These are phyloP conservation scores for Phortica okadai DNA, from an alignment of 2,888 invertebrate genomes.

Conservation along the genomic window DNA sequence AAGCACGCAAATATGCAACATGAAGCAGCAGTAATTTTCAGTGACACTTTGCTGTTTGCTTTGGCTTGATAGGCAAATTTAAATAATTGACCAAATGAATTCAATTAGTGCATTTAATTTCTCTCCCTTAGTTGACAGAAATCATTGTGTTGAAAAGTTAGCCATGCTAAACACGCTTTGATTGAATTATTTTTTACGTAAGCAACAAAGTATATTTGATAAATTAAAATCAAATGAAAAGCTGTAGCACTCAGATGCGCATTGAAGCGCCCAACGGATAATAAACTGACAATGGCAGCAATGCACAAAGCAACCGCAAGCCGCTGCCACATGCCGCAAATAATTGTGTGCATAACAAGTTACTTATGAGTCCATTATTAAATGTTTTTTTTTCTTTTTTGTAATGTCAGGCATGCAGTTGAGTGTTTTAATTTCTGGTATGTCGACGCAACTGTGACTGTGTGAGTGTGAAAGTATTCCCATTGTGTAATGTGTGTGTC, in stretches of 20 bases:
- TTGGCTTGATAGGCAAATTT: conserved; percentile 32
- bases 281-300: conserved; percentile 15
- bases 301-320: conserved; percentile 44
- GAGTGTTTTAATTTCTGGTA: conserved; percentile 60
- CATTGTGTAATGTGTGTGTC: background rate
- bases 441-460: too few species aligned
- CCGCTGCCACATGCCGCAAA: background rate
- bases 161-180: too few species aligned
- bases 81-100: conserved; percentile 42
- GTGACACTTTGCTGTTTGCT: background rate
- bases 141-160: background rate
- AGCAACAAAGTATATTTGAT: too few species aligned
- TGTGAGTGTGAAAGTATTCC: conserved; percentile 41
- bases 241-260: background rate
- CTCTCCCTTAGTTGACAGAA: background rate
- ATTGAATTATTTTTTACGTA: too few species aligned
- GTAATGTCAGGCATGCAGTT: background rate
- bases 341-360: background rate
- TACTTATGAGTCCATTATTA: background rate
- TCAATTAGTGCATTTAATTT: conserved; percentile 52
- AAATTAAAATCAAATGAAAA: background rate
- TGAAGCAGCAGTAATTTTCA: conserved; percentile 1
- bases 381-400: background rate
- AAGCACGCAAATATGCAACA: conserved; percentile 41
- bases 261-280: conserved; percentile 40